phyloP scores from a whole-genome alignment of 2,888 invertebrate species.

The Microplitis deprimator region DNA sequence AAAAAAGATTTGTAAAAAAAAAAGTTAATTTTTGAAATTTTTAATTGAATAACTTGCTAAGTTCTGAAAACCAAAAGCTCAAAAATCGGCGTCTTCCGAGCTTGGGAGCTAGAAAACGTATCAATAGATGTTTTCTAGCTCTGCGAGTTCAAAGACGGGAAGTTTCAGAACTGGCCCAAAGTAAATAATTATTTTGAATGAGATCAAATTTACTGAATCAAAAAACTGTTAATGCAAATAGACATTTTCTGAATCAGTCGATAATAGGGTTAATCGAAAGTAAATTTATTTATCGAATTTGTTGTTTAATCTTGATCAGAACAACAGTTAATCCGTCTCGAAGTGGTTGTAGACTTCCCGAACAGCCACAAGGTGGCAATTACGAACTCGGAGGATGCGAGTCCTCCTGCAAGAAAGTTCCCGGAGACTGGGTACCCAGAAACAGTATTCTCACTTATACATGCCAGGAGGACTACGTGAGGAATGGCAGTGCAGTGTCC shows the following conservation, averaged over 20 bases:
- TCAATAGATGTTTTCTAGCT: too few species aligned
- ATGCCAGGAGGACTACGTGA: constrained; percentile 56
- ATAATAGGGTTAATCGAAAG: neutral
- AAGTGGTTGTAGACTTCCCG: constrained; percentile 53
- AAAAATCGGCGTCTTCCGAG: too few species aligned
- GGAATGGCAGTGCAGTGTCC: constrained; percentile 54
- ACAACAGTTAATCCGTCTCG: constrained; percentile 14
- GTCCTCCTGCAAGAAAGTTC: constrained; percentile 51
- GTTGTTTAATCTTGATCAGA: constrained; percentile 16
- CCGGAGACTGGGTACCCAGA: constrained; percentile 54
- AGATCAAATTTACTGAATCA: too few species aligned
- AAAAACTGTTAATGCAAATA: too few species aligned
- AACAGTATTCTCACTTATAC: constrained; percentile 56
- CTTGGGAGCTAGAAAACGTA: too few species aligned
- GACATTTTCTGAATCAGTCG: neutral
- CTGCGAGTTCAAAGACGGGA: too few species aligned
- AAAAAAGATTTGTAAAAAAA: too few species aligned
- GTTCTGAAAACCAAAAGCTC: too few species aligned
- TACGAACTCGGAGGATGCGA: constrained; percentile 54
- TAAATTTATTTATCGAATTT: neutral
- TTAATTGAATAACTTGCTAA: too few species aligned
- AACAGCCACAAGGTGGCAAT: constrained; percentile 52
- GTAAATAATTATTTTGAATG: too few species aligned
- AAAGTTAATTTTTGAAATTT: too few species aligned
- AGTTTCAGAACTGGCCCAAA: too few species aligned